Percentiles rank a stretch among this genome's conserved stretches.
Evolutionary conservation across 2,113 vertebrate species (phyloP).

Genomic region (Tachycineta bicolor): DNA sequence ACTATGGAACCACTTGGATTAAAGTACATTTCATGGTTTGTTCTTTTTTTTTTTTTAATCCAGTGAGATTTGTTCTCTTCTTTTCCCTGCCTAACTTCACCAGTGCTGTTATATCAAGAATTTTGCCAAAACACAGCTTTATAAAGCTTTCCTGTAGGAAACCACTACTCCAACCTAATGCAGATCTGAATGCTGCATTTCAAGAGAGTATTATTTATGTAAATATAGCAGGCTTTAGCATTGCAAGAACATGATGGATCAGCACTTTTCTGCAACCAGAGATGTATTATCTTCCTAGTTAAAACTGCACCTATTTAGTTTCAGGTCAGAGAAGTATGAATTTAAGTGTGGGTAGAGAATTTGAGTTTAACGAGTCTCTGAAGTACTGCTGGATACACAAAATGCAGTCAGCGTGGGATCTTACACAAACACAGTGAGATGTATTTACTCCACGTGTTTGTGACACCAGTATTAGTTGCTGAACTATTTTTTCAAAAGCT

Average conservation of each 20-base stretch:
- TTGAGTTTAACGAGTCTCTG: background rate
- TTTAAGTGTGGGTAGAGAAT: background rate
- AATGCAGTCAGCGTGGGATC: background rate
- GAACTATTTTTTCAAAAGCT: background rate
- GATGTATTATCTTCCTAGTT: background rate
- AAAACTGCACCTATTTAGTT: background rate
- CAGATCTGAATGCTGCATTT: background rate
- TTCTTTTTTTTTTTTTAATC: background rate
- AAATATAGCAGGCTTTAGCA: background rate
- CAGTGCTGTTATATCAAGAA: background rate
- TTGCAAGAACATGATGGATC: background rate
- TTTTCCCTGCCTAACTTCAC: background rate
- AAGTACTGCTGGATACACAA: background rate
- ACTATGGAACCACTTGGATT: background rate
- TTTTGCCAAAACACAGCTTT: background rate
- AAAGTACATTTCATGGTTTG: background rate
- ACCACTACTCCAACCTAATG: background rate
- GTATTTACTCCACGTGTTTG: background rate
- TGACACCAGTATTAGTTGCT: background rate
- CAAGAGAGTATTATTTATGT: background rate
- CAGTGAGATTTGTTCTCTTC: background rate
- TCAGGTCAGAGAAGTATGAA: background rate
- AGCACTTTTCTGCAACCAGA: background rate
- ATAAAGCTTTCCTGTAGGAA: background rate
- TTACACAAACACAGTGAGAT: background rate